phyloP scores from a whole-genome alignment of 2,888 invertebrate species.

The Belgica antarctica region DNA sequence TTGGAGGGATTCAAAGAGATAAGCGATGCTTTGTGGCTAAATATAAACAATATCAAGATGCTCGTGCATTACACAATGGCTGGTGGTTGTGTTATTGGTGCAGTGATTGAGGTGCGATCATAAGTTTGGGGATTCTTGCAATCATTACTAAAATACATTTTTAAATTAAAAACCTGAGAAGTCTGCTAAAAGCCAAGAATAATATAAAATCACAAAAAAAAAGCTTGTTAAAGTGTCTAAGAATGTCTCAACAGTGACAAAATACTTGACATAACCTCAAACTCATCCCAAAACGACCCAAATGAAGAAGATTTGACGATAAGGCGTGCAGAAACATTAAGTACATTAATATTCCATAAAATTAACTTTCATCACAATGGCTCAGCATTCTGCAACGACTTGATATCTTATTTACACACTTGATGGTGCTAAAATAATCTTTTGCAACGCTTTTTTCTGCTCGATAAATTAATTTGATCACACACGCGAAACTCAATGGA shows the following conservation, averaged over 20 bases:
- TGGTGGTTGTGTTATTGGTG: no score
- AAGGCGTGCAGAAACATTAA: not conserved
- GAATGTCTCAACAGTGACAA: no score
- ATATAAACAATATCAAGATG: no score
- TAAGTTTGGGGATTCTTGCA: no score
- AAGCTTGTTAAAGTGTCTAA: no score
- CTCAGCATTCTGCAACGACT: not conserved
- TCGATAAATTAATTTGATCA: not conserved
- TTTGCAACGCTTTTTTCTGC: not conserved
- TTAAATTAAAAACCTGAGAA: no score
- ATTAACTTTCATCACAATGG: constrained; percentile 16
- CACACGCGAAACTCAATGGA: not conserved
- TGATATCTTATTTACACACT: not conserved
- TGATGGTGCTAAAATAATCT: not conserved
- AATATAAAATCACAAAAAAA: no score
- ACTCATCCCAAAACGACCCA: not conserved
- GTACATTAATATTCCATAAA: constrained; percentile 38
- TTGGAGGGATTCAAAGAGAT: not conserved
- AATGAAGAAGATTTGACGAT: not conserved
- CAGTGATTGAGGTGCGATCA: no score
- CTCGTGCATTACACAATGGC: no score
- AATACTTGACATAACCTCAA: no score
- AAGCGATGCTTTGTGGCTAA: not conserved
- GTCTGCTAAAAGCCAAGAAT: no score
- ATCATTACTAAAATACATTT: no score